A percentile compares a stretch with the other conserved stretches of the same genome.
phyloP scores from a whole-genome alignment of 1,140 invertebrate genomes.

The Galleria mellonella region DNA sequence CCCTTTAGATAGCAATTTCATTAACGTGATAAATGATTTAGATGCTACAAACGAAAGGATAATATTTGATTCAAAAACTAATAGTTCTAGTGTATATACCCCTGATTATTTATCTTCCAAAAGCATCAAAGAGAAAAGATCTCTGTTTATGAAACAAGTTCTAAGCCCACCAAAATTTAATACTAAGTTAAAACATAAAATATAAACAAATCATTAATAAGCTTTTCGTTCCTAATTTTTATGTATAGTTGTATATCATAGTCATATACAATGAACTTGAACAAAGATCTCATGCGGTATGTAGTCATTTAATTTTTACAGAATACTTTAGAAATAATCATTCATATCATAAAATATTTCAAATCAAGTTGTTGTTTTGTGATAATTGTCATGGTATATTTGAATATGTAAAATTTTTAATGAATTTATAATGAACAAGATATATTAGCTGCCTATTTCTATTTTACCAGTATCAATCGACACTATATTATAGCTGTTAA shows the following conservation, averaged over 20 bases:
- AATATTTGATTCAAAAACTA: constrained; percentile 8
- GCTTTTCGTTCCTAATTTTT: constrained; percentile 9
- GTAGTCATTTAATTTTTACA: constrained; percentile 25
- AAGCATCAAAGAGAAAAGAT: constrained; percentile 74
- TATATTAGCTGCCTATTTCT: too few relatives aligned
- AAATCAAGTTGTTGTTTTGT: too few relatives aligned
- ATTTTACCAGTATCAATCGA: too few relatives aligned
- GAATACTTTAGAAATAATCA: too few relatives aligned
- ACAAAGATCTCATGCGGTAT: constrained; percentile 44
- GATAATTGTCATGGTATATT: too few relatives aligned
- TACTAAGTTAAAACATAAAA: constrained; percentile 58
- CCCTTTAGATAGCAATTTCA: constrained; percentile 32
- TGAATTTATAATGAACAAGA: too few relatives aligned
- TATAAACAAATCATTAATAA: constrained; percentile 19
- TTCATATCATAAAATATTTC: too few relatives aligned
- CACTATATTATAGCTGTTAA: too few relatives aligned
- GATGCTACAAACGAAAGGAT: constrained; percentile 33
- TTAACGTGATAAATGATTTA: constrained; percentile 50
- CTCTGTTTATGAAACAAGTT: constrained; percentile 76
- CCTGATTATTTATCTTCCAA: constrained; percentile 27
- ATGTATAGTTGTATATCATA: constrained; percentile 23
- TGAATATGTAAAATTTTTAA: too few relatives aligned
- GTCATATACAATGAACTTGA: constrained; percentile 23
- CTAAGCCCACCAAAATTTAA: constrained; percentile 76
- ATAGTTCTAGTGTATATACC: constrained; percentile 25